Evolutionary conservation across 1,140 invertebrate genomes (phyloP).

Genomic region (Hypothenemus hampei): DNA sequence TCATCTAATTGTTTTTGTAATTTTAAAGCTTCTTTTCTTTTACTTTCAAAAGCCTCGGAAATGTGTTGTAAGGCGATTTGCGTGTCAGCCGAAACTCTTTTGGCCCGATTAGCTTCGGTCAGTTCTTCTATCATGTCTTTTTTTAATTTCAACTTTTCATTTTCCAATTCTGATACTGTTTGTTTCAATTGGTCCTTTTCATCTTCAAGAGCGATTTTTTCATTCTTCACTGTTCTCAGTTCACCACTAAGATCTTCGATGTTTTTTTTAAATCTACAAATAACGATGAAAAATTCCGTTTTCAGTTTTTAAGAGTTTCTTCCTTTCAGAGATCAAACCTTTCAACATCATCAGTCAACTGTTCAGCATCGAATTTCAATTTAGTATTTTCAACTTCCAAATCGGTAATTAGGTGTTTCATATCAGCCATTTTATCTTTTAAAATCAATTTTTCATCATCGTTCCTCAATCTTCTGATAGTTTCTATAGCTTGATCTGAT

Average conservation of each 20-base stretch:
- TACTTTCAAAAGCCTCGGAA: conserved; percentile 31
- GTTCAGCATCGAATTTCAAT: conserved; percentile 27
- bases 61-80: conserved; percentile 32
- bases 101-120: conserved; percentile 30
- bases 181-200: conserved; percentile 25
- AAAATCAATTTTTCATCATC: conserved; percentile 30
- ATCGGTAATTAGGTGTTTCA: conserved; percentile 27
- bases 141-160: conserved; percentile 29
- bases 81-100: conserved; percentile 25
- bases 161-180: conserved; percentile 26
- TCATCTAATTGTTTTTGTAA: conserved; percentile 23
- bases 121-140: conserved; percentile 31
- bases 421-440: conserved; percentile 26
- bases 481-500: conserved; percentile 22
- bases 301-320: not conserved
- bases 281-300: not conserved
- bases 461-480: conserved; percentile 22
- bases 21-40: conserved; percentile 22
- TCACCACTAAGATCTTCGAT: conserved; percentile 9
- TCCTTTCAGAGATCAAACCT: too few relatives aligned
- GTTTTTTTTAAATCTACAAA: conserved; percentile 20
- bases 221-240: conserved; percentile 10
- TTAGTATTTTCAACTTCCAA: conserved; percentile 32
- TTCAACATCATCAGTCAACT: conserved; percentile 22
- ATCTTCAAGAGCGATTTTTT: conserved; percentile 19